phyloP scores from a whole-genome alignment of 2,888 invertebrate species.

The Diarsia dahlii region DNA sequence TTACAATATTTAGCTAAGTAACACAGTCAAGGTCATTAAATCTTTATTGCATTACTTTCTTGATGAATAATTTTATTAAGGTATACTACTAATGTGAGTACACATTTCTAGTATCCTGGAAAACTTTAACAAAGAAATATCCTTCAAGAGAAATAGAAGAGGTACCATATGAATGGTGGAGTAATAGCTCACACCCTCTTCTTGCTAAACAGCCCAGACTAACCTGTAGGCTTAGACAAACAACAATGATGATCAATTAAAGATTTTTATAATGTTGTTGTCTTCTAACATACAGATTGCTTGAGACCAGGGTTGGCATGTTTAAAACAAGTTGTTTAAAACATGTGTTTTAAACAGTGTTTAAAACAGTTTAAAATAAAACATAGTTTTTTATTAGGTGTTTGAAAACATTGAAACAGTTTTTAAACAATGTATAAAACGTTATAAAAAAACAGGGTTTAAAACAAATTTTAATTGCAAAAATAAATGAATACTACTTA shows the following conservation, averaged over 20 bases:
- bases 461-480: too few species aligned
- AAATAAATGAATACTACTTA: too few species aligned
- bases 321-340: too few species aligned
- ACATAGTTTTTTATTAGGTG: too few species aligned
- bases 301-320: too few species aligned
- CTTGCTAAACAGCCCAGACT: slow-evolving; percentile 9
- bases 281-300: neutral
- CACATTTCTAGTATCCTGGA: neutral
- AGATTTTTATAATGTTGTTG: neutral
- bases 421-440: too few species aligned
- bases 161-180: neutral
- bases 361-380: too few species aligned
- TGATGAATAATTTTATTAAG: neutral
- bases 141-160: neutral
- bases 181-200: neutral
- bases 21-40: neutral
- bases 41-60: neutral
- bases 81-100: too few species aligned
- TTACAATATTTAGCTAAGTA: neutral
- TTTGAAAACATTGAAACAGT: too few species aligned
- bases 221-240: slow-evolving; percentile 13
- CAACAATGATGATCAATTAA: neutral
- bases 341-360: too few species aligned
- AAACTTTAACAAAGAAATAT: neutral
- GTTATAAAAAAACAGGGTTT: too few species aligned